A percentile compares a stretch with the other conserved stretches of the same genome.
Conservation (phyloP, 2,888 invertebrate genomes). For the Brachyptera risi region DNA sequence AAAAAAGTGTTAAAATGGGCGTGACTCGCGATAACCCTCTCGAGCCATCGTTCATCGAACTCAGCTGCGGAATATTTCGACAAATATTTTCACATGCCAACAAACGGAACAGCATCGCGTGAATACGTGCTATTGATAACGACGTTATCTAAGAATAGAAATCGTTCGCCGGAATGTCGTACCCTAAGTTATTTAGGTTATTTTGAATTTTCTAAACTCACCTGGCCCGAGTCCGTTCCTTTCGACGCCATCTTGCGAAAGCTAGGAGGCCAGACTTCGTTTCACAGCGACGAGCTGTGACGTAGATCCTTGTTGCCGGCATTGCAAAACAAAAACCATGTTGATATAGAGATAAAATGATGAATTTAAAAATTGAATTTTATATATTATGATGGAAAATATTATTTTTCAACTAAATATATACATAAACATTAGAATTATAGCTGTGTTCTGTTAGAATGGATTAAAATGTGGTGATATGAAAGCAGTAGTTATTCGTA, state of each 20-base stretch:
- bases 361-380: too few species aligned
- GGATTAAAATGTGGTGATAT: background rate
- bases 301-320: background rate
- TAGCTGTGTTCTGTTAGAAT: background rate
- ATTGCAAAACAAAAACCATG: background rate
- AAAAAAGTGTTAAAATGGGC: constrained; percentile 12
- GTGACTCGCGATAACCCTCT: constrained; percentile 14
- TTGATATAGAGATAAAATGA: too few species aligned
- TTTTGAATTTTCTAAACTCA: constrained; percentile 9
- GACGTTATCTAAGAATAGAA: too few species aligned
- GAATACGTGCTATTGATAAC: too few species aligned
- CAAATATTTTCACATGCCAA: constrained; percentile 1
- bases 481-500: background rate
- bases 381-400: too few species aligned
- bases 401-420: too few species aligned
- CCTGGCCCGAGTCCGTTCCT: constrained; percentile 11
- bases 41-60: constrained; percentile 10
- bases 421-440: too few species aligned
- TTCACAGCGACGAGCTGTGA: background rate
- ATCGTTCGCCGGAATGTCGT: too few species aligned
- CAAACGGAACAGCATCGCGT: background rate
- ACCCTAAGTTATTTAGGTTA: too few species aligned
- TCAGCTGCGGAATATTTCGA: constrained; percentile 5
- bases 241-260: constrained; percentile 22
- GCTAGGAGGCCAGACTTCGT: constrained; percentile 9